Conservation (phyloP, 1,140 invertebrate genomes). For the Drosophila takahashii region DNA sequence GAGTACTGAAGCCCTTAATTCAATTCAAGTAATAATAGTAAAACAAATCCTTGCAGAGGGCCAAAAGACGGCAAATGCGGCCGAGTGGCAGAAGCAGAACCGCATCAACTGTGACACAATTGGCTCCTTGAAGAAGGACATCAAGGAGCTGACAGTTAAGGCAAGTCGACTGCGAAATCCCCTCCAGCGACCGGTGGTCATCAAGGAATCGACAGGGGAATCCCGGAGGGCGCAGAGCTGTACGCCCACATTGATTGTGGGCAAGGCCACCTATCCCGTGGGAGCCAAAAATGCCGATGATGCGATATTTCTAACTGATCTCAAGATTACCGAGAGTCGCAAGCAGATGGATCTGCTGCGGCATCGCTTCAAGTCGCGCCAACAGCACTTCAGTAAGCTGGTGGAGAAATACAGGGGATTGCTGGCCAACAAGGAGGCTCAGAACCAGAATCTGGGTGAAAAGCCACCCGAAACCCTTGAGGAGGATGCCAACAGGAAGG, state of each 20-base stretch:
- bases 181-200: constrained; percentile 66
- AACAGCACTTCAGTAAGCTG: constrained; percentile 86
- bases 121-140: constrained; percentile 89
- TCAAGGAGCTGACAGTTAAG: constrained; percentile 87
- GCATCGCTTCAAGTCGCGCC: constrained; percentile 88
- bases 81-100: constrained; percentile 91
- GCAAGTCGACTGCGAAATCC: constrained; percentile 85
- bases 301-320: constrained; percentile 87
- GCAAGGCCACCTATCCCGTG: constrained; percentile 78
- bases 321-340: constrained; percentile 90
- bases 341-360: constrained; percentile 91
- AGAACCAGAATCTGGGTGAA: constrained; percentile 83
- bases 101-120: constrained; percentile 90
- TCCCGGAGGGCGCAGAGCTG: constrained; percentile 47
- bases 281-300: constrained; percentile 86
- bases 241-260: constrained; percentile 72
- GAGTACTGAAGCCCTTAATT: constrained; percentile 17
- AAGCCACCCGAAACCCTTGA: constrained; percentile 85
- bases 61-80: constrained; percentile 92
- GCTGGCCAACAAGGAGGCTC: constrained; percentile 84
- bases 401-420: constrained; percentile 87
- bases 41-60: constrained; percentile 87
- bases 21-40: neutral
- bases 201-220: constrained; percentile 60
- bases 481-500: constrained; percentile 82